Evolutionary conservation across 2,888 invertebrate genomes (phyloP).

Genomic region (Cacoxenus indagator): DNA sequence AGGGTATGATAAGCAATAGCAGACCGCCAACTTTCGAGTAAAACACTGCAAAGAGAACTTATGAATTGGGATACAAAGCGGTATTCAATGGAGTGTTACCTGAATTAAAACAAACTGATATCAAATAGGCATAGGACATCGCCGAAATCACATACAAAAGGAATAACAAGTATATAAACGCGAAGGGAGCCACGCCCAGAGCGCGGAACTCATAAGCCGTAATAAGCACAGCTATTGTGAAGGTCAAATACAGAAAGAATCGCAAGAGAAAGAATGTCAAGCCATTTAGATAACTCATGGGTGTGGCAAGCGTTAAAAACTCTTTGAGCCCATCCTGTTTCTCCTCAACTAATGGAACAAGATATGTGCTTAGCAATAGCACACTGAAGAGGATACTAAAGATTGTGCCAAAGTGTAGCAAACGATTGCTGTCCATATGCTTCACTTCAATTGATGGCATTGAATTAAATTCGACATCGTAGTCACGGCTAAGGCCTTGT

Average conservation of each 20-base stretch:
- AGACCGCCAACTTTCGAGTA: slow-evolving; percentile 68
- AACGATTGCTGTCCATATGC: slow-evolving; percentile 48
- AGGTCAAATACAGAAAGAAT: slow-evolving; percentile 52
- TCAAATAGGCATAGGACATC: slow-evolving; percentile 66
- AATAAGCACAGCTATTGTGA: slow-evolving; percentile 45
- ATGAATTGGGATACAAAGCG: no score
- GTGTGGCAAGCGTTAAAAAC: slow-evolving; percentile 66
- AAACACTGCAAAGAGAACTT: slow-evolving; percentile 58
- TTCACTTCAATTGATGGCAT: slow-evolving; percentile 54
- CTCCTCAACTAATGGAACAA: slow-evolving; percentile 75
- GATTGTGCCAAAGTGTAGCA: slow-evolving; percentile 56
- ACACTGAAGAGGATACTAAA: slow-evolving; percentile 60
- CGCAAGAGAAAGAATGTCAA: slow-evolving; percentile 66
- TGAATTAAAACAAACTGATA: slow-evolving; percentile 68
- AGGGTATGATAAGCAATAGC: slow-evolving; percentile 63
- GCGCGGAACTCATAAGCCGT: slow-evolving; percentile 53
- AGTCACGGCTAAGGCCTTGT: slow-evolving; percentile 33
- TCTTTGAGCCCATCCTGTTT: slow-evolving; percentile 74
- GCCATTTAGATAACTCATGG: slow-evolving; percentile 67
- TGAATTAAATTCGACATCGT: slow-evolving; percentile 50
- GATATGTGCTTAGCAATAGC: slow-evolving; percentile 66
- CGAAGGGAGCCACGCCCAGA: slow-evolving; percentile 46
- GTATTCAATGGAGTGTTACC: slow-evolving; percentile 58
- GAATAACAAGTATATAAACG: slow-evolving; percentile 53
- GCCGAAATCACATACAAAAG: slow-evolving; percentile 58